Conservation (phyloP, 2,797 vertebrate species). For the Alca torda region DNA sequence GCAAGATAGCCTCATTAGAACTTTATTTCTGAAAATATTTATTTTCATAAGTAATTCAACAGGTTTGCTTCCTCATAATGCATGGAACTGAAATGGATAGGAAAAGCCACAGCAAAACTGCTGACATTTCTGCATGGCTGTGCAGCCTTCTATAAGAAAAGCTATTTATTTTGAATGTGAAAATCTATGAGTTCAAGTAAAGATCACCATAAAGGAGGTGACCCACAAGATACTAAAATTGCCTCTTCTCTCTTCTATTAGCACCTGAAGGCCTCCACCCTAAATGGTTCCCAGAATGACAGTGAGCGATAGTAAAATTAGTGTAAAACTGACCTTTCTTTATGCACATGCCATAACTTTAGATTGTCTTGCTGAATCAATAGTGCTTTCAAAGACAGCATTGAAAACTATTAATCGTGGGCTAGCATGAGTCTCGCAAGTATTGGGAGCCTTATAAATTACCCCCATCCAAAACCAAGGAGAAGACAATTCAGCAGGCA, state of each 20-base stretch:
- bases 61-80: neutral
- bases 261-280: conserved; percentile 13
- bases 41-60: neutral
- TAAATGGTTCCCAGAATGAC: neutral
- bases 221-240: conserved; percentile 41
- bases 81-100: neutral
- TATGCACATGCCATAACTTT: neutral
- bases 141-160: conserved; percentile 13
- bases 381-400: neutral
- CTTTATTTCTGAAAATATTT: neutral
- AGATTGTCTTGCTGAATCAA: conserved; percentile 7
- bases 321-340: conserved; percentile 17
- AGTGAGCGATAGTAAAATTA: conserved; percentile 13
- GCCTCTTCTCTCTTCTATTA: conserved; percentile 34
- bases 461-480: neutral
- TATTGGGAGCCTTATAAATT: neutral
- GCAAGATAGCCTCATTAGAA: rapidly evolving
- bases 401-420: neutral
- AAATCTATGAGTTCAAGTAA: conserved; percentile 53
- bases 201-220: conserved; percentile 49
- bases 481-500: neutral
- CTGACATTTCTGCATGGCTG: conserved; percentile 44
- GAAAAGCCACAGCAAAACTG: conserved; percentile 11
- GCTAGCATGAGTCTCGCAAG: neutral
- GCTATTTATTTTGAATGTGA: conserved; percentile 56